These are phyloP conservation scores for Metridium senile DNA, from an alignment of 92 coral and sea anemone species.

Conservation along the genomic window DNA sequence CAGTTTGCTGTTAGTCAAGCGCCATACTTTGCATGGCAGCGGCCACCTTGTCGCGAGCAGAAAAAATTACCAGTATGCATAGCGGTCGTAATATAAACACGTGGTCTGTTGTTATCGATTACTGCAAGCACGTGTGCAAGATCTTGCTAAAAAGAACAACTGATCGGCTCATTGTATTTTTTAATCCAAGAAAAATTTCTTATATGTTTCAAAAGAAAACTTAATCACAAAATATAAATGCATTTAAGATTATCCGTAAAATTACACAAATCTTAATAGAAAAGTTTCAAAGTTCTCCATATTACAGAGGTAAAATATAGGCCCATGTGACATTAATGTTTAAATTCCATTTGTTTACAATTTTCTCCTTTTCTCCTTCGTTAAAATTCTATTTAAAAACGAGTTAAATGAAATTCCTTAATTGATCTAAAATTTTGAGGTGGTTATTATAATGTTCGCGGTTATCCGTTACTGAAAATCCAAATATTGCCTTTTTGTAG, in stretches of 20 bases:
- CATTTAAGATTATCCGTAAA: too few relatives aligned
- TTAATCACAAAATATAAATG: neutral
- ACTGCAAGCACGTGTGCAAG: conserved; percentile 54
- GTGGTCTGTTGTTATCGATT: conserved; percentile 76
- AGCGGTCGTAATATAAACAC: conserved; percentile 79
- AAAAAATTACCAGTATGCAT: conserved; percentile 70
- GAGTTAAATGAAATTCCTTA: neutral
- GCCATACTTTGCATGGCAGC: conserved; percentile 99
- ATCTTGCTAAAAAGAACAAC: conserved; percentile 19
- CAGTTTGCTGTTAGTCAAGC: conserved; percentile 55
- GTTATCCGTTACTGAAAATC: too few relatives aligned
- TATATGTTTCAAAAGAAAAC: neutral
- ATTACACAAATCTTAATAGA: too few relatives aligned
- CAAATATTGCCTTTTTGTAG: too few relatives aligned
- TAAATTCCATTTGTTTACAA: conserved; percentile 20
- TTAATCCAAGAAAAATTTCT: neutral
- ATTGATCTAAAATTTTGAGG: too few relatives aligned
- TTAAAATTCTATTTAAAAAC: neutral
- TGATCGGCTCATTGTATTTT: conserved; percentile 20
- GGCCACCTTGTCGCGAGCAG: conserved; percentile 84
- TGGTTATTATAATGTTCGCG: too few relatives aligned
- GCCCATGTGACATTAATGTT: conserved; percentile 38
- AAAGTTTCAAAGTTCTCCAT: too few relatives aligned
- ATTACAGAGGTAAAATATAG: neutral
- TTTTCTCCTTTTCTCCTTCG: neutral